Conservation (phyloP, 2,113 vertebrate species). For the Pollachius pollachius region DNA sequence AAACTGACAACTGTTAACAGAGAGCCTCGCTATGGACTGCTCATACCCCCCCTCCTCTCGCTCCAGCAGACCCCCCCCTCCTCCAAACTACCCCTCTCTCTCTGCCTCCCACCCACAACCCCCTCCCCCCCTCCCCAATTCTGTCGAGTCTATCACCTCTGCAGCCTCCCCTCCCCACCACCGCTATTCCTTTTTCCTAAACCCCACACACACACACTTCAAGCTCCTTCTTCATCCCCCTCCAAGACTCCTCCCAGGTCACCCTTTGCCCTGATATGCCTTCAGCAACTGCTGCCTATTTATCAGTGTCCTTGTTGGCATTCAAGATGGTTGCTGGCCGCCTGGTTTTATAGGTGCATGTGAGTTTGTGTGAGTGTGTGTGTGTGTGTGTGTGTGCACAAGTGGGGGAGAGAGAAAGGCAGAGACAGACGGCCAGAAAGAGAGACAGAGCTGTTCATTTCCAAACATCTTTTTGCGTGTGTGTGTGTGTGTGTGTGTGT, state of each 20-base stretch:
- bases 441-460: conserved; percentile 27
- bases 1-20: conserved; percentile 61
- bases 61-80: no score
- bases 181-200: no score
- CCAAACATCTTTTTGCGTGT: conserved; percentile 1
- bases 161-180: no score
- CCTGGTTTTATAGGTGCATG: conserved; percentile 10
- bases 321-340: conserved; percentile 31
- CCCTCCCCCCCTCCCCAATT: conserved; percentile 25
- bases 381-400: conserved; percentile 14
- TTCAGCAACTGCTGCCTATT: conserved; percentile 75
- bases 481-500: conserved; percentile 3
- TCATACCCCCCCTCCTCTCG: conserved; percentile 7
- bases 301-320: conserved; percentile 61
- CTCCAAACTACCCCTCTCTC: conserved; percentile 2
- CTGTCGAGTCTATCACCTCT: no score
- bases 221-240: conserved; percentile 2
- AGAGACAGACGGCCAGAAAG: background rate
- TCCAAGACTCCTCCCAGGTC: conserved; percentile 52
- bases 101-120: background rate
- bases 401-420: background rate
- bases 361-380: conserved; percentile 16
- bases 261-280: conserved; percentile 75
- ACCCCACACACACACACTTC: no score
- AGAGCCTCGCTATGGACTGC: conserved; percentile 41